Percentiles rank a stretch among this genome's conserved stretches.
Conservation (phyloP, 2,888 invertebrate genomes). For the Nephrotoma guestfalica region DNA sequence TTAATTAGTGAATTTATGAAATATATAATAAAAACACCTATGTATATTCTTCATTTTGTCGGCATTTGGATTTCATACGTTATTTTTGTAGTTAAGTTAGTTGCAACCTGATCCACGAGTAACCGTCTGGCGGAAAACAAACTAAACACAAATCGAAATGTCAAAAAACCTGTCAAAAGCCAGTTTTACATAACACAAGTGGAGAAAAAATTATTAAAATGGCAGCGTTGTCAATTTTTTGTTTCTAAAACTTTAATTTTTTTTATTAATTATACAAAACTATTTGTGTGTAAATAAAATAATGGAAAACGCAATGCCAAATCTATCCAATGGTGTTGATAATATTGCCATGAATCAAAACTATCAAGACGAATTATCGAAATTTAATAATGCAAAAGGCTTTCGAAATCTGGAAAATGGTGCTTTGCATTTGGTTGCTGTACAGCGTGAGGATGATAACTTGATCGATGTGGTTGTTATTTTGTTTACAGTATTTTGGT, state of each 20-base stretch:
- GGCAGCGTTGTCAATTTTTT: constrained; percentile 3
- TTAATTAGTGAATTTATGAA: too few relatives aligned
- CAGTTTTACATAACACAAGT: background rate
- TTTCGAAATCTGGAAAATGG: constrained; percentile 14
- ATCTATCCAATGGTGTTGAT: background rate
- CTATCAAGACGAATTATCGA: constrained; percentile 5
- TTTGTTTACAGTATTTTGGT: background rate
- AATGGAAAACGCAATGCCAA: background rate
- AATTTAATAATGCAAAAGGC: constrained; percentile 12
- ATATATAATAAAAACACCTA: too few relatives aligned
- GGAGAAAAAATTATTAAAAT: background rate
- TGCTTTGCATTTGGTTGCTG: constrained; percentile 16
- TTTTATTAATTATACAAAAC: background rate
- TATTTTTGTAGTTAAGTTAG: too few relatives aligned
- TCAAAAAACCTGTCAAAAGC: background rate
- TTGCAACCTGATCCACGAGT: too few relatives aligned
- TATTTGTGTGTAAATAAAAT: background rate
- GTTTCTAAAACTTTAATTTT: background rate
- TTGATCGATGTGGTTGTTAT: constrained; percentile 28
- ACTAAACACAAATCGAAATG: background rate
- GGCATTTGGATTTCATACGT: too few relatives aligned
- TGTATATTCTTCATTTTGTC: too few relatives aligned
- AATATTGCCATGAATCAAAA: background rate
- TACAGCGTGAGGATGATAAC: constrained; percentile 19
- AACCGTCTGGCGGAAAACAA: too few relatives aligned